These are phyloP conservation scores for Acheta domesticus DNA, from an alignment of 2,888 invertebrate species.

Conservation along the genomic window DNA sequence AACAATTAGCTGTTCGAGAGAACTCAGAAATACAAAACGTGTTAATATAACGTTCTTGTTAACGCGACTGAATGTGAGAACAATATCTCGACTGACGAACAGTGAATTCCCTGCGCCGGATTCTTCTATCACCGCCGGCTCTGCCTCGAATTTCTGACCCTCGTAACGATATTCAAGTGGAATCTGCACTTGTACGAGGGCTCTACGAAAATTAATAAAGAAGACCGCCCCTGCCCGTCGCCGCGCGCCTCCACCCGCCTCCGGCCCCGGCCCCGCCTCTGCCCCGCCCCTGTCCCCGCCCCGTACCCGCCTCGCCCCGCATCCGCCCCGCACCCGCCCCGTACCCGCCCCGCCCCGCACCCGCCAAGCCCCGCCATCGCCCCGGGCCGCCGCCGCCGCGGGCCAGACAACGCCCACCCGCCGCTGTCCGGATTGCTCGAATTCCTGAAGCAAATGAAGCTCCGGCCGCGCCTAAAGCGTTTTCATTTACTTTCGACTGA, in stretches of 20 bases:
- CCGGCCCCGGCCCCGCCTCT: too few relatives aligned
- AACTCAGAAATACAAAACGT: too few relatives aligned
- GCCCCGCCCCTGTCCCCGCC: too few relatives aligned
- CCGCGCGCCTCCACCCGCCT: too few relatives aligned
- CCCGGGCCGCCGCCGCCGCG: too few relatives aligned
- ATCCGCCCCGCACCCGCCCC: too few relatives aligned
- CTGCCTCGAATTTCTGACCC: background rate
- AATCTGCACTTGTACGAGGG: background rate
- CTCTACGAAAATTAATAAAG: constrained; percentile 18
- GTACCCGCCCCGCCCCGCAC: too few relatives aligned
- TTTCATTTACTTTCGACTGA: background rate
- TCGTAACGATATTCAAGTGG: constrained; percentile 1
- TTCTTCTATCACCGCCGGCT: background rate
- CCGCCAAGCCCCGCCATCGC: too few relatives aligned
- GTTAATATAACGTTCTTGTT: too few relatives aligned
- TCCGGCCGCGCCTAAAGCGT: background rate
- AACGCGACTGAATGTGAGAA: background rate
- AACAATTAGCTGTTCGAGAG: too few relatives aligned
- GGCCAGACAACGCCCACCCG: too few relatives aligned
- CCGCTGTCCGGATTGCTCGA: background rate
- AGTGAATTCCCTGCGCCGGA: background rate
- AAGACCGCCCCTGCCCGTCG: background rate
- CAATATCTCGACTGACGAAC: background rate
- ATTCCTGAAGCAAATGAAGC: constrained; percentile 18
- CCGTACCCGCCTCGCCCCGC: too few relatives aligned